A percentile compares a stretch with the other conserved stretches of the same genome.
Conservation (phyloP, 2,113 vertebrate genomes). For the Anseranas semipalmata region DNA sequence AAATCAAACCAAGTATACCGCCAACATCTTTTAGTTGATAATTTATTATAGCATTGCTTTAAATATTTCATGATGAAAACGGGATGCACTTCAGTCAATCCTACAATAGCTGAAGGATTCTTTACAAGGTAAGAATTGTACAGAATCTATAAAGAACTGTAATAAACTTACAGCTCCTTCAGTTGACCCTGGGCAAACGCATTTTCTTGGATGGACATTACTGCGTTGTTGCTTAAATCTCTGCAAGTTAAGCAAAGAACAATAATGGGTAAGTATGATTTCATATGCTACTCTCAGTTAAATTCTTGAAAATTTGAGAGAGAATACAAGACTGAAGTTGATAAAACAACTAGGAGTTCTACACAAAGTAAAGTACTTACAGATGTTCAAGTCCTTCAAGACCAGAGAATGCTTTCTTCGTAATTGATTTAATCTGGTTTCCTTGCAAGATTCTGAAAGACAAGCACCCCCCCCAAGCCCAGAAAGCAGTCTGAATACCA, state of each 20-base stretch:
- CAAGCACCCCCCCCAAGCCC: slow-evolving; percentile 5
- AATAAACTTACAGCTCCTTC: slow-evolving; percentile 82
- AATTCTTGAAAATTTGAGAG: not conserved
- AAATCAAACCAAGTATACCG: not conserved
- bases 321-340: not conserved
- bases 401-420: slow-evolving; percentile 81
- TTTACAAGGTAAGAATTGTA: not conserved
- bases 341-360: not conserved
- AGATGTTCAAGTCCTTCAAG: slow-evolving; percentile 81
- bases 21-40: accelerated
- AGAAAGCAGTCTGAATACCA: not conserved
- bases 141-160: not conserved
- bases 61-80: not conserved
- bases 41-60: not conserved
- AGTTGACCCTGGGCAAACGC: slow-evolving; percentile 80
- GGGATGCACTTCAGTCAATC: not conserved
- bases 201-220: slow-evolving; percentile 85
- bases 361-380: slow-evolving; percentile 74
- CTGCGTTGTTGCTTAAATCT: slow-evolving; percentile 83
- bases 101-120: not conserved
- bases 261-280: not conserved
- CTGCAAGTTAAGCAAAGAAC: slow-evolving; percentile 70
- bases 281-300: not conserved
- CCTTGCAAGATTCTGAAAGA: slow-evolving; percentile 84
- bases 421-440: slow-evolving; percentile 85